Base-by-base conservation (phyloP, 2,888 invertebrate genomes). In the Automeris io region DNA sequence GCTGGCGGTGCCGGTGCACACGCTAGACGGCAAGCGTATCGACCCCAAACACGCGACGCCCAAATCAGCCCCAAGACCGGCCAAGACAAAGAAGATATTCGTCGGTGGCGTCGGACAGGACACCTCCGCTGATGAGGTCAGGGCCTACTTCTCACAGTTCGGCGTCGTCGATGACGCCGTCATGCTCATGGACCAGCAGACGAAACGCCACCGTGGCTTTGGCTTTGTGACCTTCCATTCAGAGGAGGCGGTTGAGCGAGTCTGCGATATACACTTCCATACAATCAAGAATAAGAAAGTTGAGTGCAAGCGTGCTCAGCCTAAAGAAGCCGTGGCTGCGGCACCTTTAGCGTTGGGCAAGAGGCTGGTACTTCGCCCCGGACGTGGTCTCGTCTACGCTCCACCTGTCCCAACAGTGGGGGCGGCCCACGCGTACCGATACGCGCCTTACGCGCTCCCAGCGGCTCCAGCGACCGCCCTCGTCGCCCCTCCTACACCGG, bases 11-110 rank as follows among this genome's bases (percentile, higher is more conserved):
- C 95, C 95, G 41, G 93, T 95, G 50, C 95, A 96, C 88, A 95
- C 95, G 37, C 88, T 96, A 54, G 96, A 96, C 79, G 96, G 96
- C 48, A 96, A 96, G 82, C 95, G 96, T 80, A 96, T 96, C 74
- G 96, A 96, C 75, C 96, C 96, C 41, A 96, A 96, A 69, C 95
- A 96, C 87, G 96, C 96, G 41, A 96, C 96, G 35, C 96, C 95
- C 48, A 95, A 96, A 77, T 95, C 95, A 54, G 91, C 95, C 22
- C 95, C 95, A 26, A 92, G 94, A 59, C 93, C 94, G 39, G 95
- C 94, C 70, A 93, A 95, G 65, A 95, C 95, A 56, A 96, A 95
- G 86, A 96, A 96, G 88, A 96, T 96, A 52, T 96, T 96, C 81
- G 96, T 96, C 16, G 96, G 96, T 37, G 96, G 96, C 40, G 95